Conservation (phyloP, 2,797 vertebrate genomes). For the Australoheros facetus region DNA sequence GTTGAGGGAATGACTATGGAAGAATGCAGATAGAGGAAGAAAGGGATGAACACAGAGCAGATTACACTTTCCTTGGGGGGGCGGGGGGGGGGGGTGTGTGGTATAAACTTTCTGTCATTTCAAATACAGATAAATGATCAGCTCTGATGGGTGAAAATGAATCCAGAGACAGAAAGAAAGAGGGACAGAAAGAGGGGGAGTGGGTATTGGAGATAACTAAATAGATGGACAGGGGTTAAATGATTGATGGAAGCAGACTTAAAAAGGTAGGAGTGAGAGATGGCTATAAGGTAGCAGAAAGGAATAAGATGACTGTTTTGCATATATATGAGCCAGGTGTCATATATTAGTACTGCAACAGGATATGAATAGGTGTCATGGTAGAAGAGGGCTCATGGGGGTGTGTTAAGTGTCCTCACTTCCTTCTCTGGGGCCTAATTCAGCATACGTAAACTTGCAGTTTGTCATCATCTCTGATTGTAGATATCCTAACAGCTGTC, state of each 20-base stretch:
- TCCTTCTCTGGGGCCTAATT: conserved; percentile 19
- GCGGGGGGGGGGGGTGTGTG: background rate
- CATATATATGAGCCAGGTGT: conserved; percentile 46
- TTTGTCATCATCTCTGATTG: background rate
- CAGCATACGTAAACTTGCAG: conserved; percentile 6
- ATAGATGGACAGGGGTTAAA: conserved; percentile 45
- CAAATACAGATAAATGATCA: conserved; percentile 63
- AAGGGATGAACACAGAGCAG: conserved; percentile 21
- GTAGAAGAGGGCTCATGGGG: conserved; percentile 4
- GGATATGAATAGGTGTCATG: conserved; percentile 21
- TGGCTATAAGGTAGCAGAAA: conserved; percentile 19
- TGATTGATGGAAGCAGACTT: conserved; percentile 34
- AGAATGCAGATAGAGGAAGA: conserved; percentile 31
- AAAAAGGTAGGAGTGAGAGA: conserved; percentile 29
- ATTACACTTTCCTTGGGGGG: conserved; percentile 18
- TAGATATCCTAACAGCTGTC: conserved; percentile 7
- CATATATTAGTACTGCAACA: conserved; percentile 18
- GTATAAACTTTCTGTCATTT: conserved; percentile 51
- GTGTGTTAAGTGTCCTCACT: conserved; percentile 21
- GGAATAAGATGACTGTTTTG: conserved; percentile 19
- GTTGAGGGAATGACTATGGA: conserved; percentile 1
- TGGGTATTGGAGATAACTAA: conserved; percentile 27
- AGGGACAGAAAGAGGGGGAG: background rate
- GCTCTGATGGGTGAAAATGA: conserved; percentile 26
- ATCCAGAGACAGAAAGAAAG: background rate